A percentile compares a stretch with the other conserved stretches of the same genome.
Conservation (phyloP, 2,797 vertebrate genomes). For the Spinus olivaceus region DNA sequence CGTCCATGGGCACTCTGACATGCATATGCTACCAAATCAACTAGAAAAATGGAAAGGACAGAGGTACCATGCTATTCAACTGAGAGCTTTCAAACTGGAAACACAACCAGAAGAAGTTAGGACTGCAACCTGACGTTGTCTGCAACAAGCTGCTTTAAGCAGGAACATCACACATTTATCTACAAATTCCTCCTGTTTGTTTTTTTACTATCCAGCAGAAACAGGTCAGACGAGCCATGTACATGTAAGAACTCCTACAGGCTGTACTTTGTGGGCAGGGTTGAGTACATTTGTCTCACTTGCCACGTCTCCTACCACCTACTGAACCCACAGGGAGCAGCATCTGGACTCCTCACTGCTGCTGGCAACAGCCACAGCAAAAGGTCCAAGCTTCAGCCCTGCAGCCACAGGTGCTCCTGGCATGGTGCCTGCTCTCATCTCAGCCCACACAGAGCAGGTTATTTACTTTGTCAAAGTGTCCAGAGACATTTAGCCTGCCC, state of each 20-base stretch:
- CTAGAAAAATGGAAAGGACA: neutral
- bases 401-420: neutral
- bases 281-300: neutral
- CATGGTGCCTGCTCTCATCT: fast-evolving
- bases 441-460: fast-evolving
- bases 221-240: fast-evolving
- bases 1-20: fast-evolving
- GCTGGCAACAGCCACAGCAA: neutral
- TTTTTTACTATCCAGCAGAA: neutral
- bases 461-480: neutral
- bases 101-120: neutral
- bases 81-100: neutral
- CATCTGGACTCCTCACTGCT: neutral
- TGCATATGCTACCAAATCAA: fast-evolving
- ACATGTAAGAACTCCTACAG: neutral
- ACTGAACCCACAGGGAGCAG: neutral
- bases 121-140: neutral
- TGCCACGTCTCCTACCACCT: neutral
- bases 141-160: neutral
- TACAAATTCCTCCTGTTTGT: neutral
- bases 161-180: neutral
- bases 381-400: neutral
- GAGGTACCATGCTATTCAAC: neutral
- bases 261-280: neutral
- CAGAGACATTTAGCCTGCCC: neutral